Conservation (phyloP, 2,113 vertebrate genomes). For the Gambusia holbrooki region DNA sequence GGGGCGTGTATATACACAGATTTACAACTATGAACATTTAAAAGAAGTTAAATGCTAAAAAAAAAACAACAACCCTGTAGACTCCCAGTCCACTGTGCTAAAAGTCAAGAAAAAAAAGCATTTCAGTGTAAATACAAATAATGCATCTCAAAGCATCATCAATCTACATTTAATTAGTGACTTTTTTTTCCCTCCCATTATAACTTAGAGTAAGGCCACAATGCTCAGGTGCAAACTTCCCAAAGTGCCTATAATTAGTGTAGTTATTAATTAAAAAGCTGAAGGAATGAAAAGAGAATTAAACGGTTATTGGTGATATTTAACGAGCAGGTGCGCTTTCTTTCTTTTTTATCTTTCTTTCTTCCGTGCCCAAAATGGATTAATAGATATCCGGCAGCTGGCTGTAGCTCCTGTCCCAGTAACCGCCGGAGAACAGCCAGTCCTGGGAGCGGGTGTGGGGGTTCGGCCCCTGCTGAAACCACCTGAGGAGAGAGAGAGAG, state of each 20-base stretch:
- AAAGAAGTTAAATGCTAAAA: constrained; percentile 34
- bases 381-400: constrained; percentile 95
- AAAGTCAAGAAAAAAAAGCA: constrained; percentile 34
- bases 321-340: neutral
- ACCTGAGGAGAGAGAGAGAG: constrained; percentile 78
- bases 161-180: constrained; percentile 31
- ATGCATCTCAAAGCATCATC: constrained; percentile 23
- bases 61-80: constrained; percentile 24
- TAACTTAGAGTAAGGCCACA: constrained; percentile 50
- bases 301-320: neutral
- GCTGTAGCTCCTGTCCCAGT: constrained; percentile 95
- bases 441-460: constrained; percentile 90
- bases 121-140: constrained; percentile 35
- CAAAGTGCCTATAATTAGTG: constrained; percentile 19
- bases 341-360: too few species aligned
- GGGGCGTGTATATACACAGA: constrained; percentile 41
- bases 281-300: neutral
- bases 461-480: constrained; percentile 95
- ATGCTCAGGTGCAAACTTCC: constrained; percentile 25
- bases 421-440: constrained; percentile 92
- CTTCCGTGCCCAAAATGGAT: constrained; percentile 30
- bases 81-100: neutral
- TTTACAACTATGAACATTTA: constrained; percentile 42
- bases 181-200: constrained; percentile 6
- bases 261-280: neutral